phyloP scores from a whole-genome alignment of 2,888 invertebrate species.

The Apodemia zela region DNA sequence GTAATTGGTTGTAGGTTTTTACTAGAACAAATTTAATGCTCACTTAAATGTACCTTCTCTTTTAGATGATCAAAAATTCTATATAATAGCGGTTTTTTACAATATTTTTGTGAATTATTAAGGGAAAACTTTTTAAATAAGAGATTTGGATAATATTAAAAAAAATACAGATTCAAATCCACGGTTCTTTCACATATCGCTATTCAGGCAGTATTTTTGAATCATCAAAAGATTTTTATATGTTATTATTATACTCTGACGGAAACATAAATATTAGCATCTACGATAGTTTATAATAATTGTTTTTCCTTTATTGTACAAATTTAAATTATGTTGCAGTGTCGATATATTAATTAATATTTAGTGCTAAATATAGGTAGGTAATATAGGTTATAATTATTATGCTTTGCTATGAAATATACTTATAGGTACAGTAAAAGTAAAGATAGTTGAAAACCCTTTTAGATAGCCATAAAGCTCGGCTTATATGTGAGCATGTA shows the following conservation, averaged over 20 bases:
- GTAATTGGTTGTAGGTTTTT: neutral
- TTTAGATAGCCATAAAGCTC: no score
- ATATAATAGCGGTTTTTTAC: neutral
- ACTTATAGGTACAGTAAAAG: no score
- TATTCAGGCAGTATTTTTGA: neutral
- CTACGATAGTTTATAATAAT: constrained; percentile 7
- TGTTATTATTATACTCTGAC: constrained; percentile 5
- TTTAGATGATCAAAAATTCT: neutral
- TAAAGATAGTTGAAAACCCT: no score
- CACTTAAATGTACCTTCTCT: constrained; percentile 1
- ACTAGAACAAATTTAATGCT: constrained; percentile 2
- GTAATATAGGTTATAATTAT: constrained; percentile 10
- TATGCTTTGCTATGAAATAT: constrained; percentile 3
- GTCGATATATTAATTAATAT: neutral
- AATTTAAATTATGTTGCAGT: constrained; percentile 11
- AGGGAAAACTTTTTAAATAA: no score
- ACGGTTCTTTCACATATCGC: neutral
- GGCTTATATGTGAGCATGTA: no score
- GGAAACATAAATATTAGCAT: constrained; percentile 1
- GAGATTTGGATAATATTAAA: neutral
- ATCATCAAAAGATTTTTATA: constrained; percentile 1
- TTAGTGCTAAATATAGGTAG: constrained; percentile 13
- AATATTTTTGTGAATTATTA: neutral
- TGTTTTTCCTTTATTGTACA: constrained; percentile 13
- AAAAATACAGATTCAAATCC: neutral